phyloP scores from a whole-genome alignment of 2,797 vertebrate genomes.

The Pangasius sanitwongsei region DNA sequence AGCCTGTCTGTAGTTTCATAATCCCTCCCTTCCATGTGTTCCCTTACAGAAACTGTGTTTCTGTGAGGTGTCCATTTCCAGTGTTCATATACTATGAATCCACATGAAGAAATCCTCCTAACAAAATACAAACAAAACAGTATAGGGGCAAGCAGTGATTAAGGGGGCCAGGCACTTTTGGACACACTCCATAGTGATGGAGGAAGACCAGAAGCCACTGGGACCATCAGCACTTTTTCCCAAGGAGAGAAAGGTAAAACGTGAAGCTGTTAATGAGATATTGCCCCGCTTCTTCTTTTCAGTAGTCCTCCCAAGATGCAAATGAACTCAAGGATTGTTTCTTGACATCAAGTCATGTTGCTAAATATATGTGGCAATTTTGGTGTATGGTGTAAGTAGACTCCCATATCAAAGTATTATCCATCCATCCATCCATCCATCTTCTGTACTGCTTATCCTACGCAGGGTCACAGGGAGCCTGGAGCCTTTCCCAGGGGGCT shows the following conservation, averaged over 20 bases:
- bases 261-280: not conserved
- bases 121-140: not conserved
- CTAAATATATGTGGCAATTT: not conserved
- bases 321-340: not conserved
- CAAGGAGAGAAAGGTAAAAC: not conserved
- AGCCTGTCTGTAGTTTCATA: not conserved
- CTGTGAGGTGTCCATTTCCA: not conserved
- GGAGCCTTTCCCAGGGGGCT: too few relatives aligned
- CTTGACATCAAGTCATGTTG: not conserved
- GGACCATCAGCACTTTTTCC: not conserved
- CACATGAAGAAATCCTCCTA: not conserved
- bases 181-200: not conserved
- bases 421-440: too few relatives aligned
- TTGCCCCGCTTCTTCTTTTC: not conserved
- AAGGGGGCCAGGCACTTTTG: not conserved
- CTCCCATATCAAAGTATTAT: not conserved
- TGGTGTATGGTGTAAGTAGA: not conserved
- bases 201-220: not conserved
- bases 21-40: not conserved
- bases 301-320: not conserved
- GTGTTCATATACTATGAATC: not conserved
- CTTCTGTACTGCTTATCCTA: too few relatives aligned
- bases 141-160: not conserved
- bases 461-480: too few relatives aligned
- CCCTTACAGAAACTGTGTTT: not conserved